Evolutionary conservation across 2,888 invertebrate genomes (phyloP).

Genomic region (Escarpia spicata): DNA sequence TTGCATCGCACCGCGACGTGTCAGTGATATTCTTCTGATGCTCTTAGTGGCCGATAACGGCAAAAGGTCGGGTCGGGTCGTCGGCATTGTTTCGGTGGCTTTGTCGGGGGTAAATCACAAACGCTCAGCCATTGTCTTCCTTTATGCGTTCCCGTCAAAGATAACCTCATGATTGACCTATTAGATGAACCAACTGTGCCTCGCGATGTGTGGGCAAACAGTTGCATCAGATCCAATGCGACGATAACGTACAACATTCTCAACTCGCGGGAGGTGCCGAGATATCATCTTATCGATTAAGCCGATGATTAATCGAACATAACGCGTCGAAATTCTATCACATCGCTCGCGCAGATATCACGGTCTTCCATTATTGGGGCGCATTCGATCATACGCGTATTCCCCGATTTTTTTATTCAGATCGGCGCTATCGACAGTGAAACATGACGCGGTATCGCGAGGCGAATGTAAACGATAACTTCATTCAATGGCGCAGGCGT

Average conservation of each 20-base stretch:
- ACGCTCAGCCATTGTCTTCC: neutral
- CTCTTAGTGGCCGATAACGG: neutral
- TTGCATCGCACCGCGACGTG: slow-evolving; percentile 7
- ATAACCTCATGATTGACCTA: neutral
- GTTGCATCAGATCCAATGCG: neutral
- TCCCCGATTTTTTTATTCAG: neutral
- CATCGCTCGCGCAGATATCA: neutral
- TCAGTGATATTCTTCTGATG: neutral
- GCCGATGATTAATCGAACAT: neutral
- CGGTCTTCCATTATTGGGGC: neutral
- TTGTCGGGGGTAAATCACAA: neutral
- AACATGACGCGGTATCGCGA: neutral
- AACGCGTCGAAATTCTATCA: slow-evolving; percentile 5
- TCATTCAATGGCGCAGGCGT: slow-evolving; percentile 6
- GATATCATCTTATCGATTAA: neutral
- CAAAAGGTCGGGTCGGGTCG: neutral
- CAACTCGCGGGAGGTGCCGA: neutral
- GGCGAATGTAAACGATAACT: slow-evolving; percentile 6
- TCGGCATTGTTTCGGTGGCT: neutral
- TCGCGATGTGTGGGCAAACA: neutral
- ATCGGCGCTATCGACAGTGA: neutral
- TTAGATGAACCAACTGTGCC: neutral
- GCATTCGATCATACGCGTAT: neutral
- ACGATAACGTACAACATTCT: neutral
- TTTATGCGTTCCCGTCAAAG: neutral